These are phyloP conservation scores for Rhyacophila brunnea DNA, from an alignment of 1,140 invertebrate genomes.

Conservation along the genomic window DNA sequence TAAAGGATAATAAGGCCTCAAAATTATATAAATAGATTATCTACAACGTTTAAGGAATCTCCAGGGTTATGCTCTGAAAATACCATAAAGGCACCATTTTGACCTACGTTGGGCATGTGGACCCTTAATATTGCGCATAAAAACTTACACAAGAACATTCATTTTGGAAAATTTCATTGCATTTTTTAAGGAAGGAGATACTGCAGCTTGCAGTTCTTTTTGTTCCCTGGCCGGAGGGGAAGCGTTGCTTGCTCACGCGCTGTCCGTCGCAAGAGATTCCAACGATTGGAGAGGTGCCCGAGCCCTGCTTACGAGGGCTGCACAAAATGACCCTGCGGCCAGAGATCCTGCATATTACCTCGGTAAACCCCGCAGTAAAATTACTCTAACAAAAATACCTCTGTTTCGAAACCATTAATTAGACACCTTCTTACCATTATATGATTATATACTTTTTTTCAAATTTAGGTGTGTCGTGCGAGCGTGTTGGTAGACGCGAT, in stretches of 20 bases:
- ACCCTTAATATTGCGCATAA: neutral
- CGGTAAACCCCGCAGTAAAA: constrained; percentile 6
- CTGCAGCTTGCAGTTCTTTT: neutral
- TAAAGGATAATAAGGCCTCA: no score
- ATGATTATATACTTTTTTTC: neutral
- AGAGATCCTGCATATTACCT: constrained; percentile 27
- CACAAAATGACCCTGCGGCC: constrained; percentile 7
- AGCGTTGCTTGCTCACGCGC: constrained; percentile 18
- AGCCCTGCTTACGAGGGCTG: constrained; percentile 14
- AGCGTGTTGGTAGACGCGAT: constrained; percentile 16
- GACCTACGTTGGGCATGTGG: no score
- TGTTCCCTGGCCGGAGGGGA: constrained; percentile 13
- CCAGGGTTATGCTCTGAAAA: no score
- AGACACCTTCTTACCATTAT: neutral
- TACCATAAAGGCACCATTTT: no score
- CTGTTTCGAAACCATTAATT: neutral
- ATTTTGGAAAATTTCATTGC: neutral
- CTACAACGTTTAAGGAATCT: no score
- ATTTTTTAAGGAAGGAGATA: constrained; percentile 27
- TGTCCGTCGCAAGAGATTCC: constrained; percentile 7
- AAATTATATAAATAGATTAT: no score
- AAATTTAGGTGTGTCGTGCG: constrained; percentile 24
- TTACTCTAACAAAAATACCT: neutral
- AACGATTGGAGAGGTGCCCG: constrained; percentile 20
- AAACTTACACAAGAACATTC: neutral